Base-by-base conservation (phyloP, 2,113 vertebrate species). In the Typhlomys cinereus region DNA sequence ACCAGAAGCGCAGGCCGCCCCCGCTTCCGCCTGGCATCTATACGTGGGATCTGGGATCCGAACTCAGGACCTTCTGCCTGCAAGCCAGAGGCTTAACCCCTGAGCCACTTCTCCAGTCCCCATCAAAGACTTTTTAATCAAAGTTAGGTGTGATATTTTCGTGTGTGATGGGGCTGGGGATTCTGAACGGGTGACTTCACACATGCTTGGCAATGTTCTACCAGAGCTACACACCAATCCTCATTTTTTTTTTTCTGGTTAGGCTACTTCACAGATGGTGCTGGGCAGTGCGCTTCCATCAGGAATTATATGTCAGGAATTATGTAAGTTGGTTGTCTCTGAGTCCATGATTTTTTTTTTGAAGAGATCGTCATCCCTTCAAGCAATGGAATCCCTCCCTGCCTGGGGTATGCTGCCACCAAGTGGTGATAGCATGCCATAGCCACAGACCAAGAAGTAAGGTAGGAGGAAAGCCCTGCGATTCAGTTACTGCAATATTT, bases 391-490 rank as follows among this genome's bases (percentile, higher is more conserved):
- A 39, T 39, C n/a, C 15, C 27, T 39, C n/a, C 15, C 27, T 46
- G 61, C 59, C 20, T 95, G 81, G 79, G 73, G 48, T 75, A 71
- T 95, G 79, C 94, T 97, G 96, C 96, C 96, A 92, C 95, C 95
- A 27, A 90, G 95, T 91, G 96, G 94, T 84, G n/a, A 82, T 31
- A 78, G 44, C 2, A 12, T 11, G 23, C 41, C 66, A 88, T 54
- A 67, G 62, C 52, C 34, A 39, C 59, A 73, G 34, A 73, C 21
- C 25, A 10, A 21, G 41, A 66, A 39, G 25, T 7, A 7, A 50
- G 9, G 48, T 18, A 54, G n/a, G n/a, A n/a, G n/a, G n/a, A n/a
- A n/a, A n/a, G n/a, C n/a, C n/a, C n/a, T n/a, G n/a, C n/a, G n/a
- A n/a, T n/a, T n/a, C n/a, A n/a, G n/a, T 88, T n/a, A 66, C 15